Evolutionary conservation across 1,140 invertebrate species (phyloP).

Genomic region (Holcopasites calliopsidis): DNA sequence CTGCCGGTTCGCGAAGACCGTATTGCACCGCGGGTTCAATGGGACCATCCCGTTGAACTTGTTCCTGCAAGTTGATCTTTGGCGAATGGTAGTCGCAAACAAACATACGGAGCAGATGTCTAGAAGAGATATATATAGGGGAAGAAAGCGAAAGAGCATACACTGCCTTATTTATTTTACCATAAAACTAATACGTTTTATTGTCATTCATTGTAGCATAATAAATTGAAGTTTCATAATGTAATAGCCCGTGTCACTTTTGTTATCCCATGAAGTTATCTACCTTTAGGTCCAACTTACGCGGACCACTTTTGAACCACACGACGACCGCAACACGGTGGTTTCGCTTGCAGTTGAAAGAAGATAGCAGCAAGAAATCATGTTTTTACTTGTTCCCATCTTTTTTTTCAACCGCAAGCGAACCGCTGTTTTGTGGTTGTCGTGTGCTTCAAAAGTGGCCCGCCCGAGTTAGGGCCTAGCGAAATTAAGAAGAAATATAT

Average conservation of each 20-base stretch:
- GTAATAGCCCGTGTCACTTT: conserved; percentile 36
- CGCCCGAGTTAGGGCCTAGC: too few relatives aligned
- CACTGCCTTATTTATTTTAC: conserved; percentile 78
- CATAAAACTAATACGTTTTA: conserved; percentile 70
- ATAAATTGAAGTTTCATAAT: conserved; percentile 72
- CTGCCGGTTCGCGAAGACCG: conserved; percentile 37
- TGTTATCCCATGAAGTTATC: background rate
- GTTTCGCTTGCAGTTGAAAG: too few relatives aligned
- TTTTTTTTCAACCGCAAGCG: too few relatives aligned
- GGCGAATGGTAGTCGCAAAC: conserved; percentile 49
- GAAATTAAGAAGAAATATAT: too few relatives aligned
- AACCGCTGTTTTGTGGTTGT: too few relatives aligned
- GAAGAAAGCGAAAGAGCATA: conserved; percentile 65
- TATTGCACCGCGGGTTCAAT: conserved; percentile 22
- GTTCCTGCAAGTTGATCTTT: conserved; percentile 9
- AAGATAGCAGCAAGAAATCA: too few relatives aligned
- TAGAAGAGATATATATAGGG: conserved; percentile 55
- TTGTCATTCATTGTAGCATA: conserved; percentile 71
- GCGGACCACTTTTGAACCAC: too few relatives aligned
- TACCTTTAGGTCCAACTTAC: too few relatives aligned
- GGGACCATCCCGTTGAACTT: conserved; percentile 7
- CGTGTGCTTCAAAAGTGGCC: too few relatives aligned
- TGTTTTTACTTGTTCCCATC: too few relatives aligned
- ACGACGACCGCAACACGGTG: too few relatives aligned
- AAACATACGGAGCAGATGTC: conserved; percentile 36